Base-by-base conservation (phyloP, 2,797 vertebrate species). In the Mionectes olivaceus region DNA sequence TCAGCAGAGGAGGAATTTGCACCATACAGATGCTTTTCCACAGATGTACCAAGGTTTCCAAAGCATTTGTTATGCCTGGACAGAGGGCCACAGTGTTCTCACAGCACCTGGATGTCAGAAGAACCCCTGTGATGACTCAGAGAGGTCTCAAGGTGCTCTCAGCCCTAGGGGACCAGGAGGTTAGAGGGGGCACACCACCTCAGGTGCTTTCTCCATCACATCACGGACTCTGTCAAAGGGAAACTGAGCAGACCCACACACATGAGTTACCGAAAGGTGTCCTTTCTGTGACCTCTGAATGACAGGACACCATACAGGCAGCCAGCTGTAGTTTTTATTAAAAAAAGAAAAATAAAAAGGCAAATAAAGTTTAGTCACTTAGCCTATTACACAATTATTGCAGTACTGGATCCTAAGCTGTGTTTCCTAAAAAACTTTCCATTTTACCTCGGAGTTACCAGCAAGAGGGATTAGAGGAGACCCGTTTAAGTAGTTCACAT, bases 111-210 rank as follows among this genome's bases (percentile, higher is more conserved):
- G 37, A 9, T 67, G 59, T 74, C 68, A 56, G 53, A 87, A 86
- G 52, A 64, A 68, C 10, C 43, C 50, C 69, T 0, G 1, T 5
- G 47, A 67, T n/a, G 19, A n/a, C 73, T 46, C 60, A 23, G 64
- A 52, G 41, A 2, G 0, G 10, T 27, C 63, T 56, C 52, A 52
- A 71, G 60, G 59, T 16, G 44, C 32, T 35, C 13, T 49, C 5
- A 0, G 3, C 16, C 3, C 0, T 1, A 24, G 63, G 17, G 27
- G 37, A 64, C 24, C 2, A 27, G 47, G n/a, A 76, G 23, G 47
- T 19, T 14, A 27, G 32, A 57, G 25, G 21, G 14, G 47, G 43
- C 33, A 84, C 5, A 24, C n/a, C 49, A 30, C 25, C 41, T 55
- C 4, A 0, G 2, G 1, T 6, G n/a, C 30, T 32, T 59, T 70